Base-by-base conservation (phyloP, 1,140 invertebrate species). In the Rhysida immarginata region DNA sequence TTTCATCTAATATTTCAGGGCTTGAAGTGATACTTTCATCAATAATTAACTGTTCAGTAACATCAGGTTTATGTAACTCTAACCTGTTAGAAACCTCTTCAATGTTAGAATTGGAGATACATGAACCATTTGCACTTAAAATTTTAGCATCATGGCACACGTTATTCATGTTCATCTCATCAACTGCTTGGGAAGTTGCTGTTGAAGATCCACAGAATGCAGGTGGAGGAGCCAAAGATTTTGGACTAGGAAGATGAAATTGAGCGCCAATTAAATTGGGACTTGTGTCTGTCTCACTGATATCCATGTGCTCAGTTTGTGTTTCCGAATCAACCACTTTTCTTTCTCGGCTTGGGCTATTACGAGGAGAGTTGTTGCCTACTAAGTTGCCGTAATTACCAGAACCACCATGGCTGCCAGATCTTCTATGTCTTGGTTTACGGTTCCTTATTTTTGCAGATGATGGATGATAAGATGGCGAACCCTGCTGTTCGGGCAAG, bases 231-330 rank as follows among this genome's bases (percentile, higher is more conserved):
- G 18, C 44, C 20, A 51, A 20, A 3, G 49, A 8, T 27, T 27
- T 25, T 2, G 49, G 49, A 27, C 13, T 51, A 13, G 49, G 49
- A 13, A 51, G 21, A 27, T 51, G 49, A 51, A 51, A 51, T 51
- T 51, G 23, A 13, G 49, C 49, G 20, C 49, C 49, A 26, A 51
- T 51, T 3, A 51, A 42, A 24, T 56, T 50, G 14, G 76, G 65
- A 63, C 75, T 77, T 0, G 68, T 69, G 49, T 73, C 69, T 21
- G 68, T 71, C 59, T 78, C 77, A 58, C 73, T 78, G 2, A 78
- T 71, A 59, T 76, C 75, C 70, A 78, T 74, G 11, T 61, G 58
- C 61, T 82, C 81, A 1, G 81, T 83, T 69, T 83, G 81, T 0
- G 81, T 83, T 64, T 82, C 79, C 54, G 69, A 75, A 59, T 81